phyloP scores from a whole-genome alignment of 2,113 vertebrate species.

The Pycnonotus jocosus region DNA sequence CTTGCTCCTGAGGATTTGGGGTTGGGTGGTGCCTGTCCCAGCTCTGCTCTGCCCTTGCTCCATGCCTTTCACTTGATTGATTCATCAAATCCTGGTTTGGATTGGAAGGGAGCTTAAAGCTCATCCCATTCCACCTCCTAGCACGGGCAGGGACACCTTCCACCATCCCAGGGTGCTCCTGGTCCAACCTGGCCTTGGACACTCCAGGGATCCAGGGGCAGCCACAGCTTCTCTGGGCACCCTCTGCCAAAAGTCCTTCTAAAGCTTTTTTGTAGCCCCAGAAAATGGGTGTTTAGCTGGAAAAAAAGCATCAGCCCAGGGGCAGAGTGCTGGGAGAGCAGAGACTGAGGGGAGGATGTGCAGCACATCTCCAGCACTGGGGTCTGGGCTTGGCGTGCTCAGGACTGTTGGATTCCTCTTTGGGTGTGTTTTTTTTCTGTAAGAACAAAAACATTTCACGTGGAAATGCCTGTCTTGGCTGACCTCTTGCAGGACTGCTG shows the following conservation, averaged over 20 bases:
- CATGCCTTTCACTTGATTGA: not conserved
- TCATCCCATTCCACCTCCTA: too few relatives aligned
- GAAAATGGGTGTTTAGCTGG: not conserved
- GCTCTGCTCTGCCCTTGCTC: not conserved
- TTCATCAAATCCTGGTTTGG: not conserved
- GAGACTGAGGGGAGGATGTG: not conserved
- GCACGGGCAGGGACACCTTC: not conserved
- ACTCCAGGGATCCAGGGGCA: not conserved
- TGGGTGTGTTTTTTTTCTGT: not conserved
- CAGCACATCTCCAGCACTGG: not conserved
- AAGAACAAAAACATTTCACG: constrained; percentile 1
- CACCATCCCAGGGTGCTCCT: accelerated
- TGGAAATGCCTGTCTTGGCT: constrained; percentile 57
- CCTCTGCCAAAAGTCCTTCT: not conserved
- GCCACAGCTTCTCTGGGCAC: not conserved
- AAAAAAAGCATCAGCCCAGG: accelerated
- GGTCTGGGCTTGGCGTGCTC: not conserved
- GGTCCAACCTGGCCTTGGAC: not conserved
- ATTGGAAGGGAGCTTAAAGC: not conserved
- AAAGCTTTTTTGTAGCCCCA: not conserved
- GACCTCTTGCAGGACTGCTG: constrained; percentile 1
- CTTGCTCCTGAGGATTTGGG: accelerated
- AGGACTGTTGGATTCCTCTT: not conserved
- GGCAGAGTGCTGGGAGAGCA: not conserved
- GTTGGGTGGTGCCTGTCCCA: not conserved